These are phyloP conservation scores for Pelagia noctiluca DNA, from an alignment of 30 jellyfish, hydroid and myxozoan species.

Conservation along the genomic window DNA sequence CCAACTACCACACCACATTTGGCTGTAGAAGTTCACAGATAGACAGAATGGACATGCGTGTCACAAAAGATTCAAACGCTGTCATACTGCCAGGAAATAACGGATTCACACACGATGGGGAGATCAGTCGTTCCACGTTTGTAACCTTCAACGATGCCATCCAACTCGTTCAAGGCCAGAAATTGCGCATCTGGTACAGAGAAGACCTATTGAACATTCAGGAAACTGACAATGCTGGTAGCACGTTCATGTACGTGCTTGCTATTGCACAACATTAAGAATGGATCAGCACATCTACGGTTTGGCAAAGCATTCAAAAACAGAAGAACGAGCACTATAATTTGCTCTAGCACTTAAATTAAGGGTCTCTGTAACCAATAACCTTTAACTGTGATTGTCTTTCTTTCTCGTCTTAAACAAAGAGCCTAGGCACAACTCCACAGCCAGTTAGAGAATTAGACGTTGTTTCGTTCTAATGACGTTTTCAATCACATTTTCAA, in stretches of 20 bases:
- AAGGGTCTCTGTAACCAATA: too few species aligned
- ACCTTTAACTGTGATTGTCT: too few species aligned
- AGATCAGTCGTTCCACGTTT: conserved; percentile 38
- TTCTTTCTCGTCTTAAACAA: too few species aligned
- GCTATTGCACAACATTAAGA: conserved; percentile 11
- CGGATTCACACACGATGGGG: conserved; percentile 66
- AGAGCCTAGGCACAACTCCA: too few species aligned
- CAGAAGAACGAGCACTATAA: too few species aligned
- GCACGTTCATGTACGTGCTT: conserved; percentile 4
- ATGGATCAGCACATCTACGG: not conserved
- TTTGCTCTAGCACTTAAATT: too few species aligned
- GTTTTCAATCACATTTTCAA: too few species aligned
- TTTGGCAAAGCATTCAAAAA: too few species aligned
- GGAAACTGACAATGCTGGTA: conserved; percentile 42
- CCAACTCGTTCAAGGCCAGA: conserved; percentile 28
- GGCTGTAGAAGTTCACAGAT: conserved; percentile 42
- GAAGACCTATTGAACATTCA: conserved; percentile 28
- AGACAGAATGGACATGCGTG: conserved; percentile 33
- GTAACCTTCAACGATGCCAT: conserved; percentile 62
- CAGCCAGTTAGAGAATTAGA: too few species aligned
- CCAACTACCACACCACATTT: not conserved
- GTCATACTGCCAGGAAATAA: conserved; percentile 50
- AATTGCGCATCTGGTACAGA: conserved; percentile 59
- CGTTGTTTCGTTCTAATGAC: too few species aligned
- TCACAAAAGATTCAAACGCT: conserved; percentile 37